phyloP scores from a whole-genome alignment of 2,113 vertebrate species.

The Carettochelys insculpta region DNA sequence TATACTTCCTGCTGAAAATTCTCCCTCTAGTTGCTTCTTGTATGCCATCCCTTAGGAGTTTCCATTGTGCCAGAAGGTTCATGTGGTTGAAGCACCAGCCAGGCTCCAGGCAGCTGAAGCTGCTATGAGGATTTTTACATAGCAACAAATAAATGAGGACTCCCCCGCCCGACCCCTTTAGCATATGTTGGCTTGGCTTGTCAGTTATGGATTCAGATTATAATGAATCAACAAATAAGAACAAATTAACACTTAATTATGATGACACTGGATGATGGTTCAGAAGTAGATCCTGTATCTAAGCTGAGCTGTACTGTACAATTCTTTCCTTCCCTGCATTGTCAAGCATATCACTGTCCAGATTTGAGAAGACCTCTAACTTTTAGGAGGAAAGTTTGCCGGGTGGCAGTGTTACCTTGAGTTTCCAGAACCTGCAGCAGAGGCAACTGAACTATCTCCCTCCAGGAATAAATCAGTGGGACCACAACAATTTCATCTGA shows the following conservation, averaged over 20 bases:
- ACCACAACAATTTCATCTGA: no score
- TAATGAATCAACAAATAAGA: neutral
- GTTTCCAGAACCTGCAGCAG: no score
- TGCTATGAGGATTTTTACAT: neutral
- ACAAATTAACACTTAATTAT: neutral
- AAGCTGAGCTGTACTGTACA: neutral
- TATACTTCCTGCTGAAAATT: neutral
- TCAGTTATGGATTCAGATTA: neutral
- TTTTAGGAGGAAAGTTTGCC: neutral
- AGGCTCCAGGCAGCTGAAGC: neutral
- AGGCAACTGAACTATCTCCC: no score
- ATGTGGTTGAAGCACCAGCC: neutral
- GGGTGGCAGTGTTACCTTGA: accelerated
- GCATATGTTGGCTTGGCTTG: neutral
- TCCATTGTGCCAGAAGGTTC: neutral
- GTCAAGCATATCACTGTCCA: neutral
- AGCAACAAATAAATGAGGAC: neutral
- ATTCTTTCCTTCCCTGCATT: neutral
- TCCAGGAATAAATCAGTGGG: no score
- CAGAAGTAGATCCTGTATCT: neutral
- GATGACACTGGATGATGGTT: neutral
- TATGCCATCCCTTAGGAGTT: neutral
- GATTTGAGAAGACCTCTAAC: neutral
- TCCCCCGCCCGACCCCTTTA: neutral
- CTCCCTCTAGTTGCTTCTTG: neutral